A percentile compares a stretch with the other conserved stretches of the same genome.
Conservation (phyloP, 2,113 vertebrate genomes). For the Monopterus albus region DNA sequence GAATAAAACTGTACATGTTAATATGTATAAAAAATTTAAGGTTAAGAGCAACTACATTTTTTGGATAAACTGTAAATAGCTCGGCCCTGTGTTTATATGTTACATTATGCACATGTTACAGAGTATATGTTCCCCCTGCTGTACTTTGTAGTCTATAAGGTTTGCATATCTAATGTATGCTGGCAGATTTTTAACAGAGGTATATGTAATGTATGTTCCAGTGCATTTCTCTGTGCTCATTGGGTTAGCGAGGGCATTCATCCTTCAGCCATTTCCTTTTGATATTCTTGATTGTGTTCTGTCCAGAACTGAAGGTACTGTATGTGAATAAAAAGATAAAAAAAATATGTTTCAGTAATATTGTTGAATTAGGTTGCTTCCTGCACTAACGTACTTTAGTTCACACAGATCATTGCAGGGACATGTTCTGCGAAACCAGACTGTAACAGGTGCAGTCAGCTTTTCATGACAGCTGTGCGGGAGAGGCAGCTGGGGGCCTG, state of each 20-base stretch:
- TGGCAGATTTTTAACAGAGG: slow-evolving; percentile 63
- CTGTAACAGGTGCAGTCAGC: slow-evolving; percentile 63
- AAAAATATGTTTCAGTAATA: slow-evolving; percentile 19
- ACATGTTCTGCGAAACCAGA: neutral
- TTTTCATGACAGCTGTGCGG: slow-evolving; percentile 47
- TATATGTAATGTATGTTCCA: slow-evolving; percentile 59
- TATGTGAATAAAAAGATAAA: slow-evolving; percentile 69
- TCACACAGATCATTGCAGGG: neutral
- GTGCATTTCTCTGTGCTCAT: slow-evolving; percentile 57
- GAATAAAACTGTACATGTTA: slow-evolving; percentile 62
- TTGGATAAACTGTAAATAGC: slow-evolving; percentile 74
- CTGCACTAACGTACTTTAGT: neutral
- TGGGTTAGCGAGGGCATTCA: slow-evolving; percentile 44
- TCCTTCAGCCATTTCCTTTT: slow-evolving; percentile 65
- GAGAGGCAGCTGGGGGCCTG: too few relatives aligned
- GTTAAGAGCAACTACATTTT: slow-evolving; percentile 47
- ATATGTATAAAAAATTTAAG: slow-evolving; percentile 69
- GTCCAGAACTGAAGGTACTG: slow-evolving; percentile 71
- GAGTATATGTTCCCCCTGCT: slow-evolving; percentile 56
- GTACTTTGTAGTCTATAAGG: slow-evolving; percentile 65
- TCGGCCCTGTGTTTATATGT: slow-evolving; percentile 51
- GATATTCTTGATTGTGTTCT: slow-evolving; percentile 76
- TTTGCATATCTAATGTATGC: slow-evolving; percentile 64
- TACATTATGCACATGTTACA: slow-evolving; percentile 57
- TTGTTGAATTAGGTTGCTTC: neutral